Evolutionary conservation across 2,113 vertebrate species (phyloP), one percentile per base, ranked within the genome.

Genomic region (Antechinus stuartii): DNA sequence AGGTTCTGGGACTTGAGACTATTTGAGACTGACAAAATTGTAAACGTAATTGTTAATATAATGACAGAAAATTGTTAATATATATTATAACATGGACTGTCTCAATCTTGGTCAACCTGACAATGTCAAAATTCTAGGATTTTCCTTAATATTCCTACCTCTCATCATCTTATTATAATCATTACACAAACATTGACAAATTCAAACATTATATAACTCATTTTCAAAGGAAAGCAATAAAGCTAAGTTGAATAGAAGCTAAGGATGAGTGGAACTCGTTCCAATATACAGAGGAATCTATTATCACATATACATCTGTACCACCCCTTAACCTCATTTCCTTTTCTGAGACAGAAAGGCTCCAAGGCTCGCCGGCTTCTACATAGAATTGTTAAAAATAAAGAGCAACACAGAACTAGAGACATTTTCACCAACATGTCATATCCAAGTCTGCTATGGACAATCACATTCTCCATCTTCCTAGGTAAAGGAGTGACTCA

Each of bases 311-410:
- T 84, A 84, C n/a, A 42, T 42, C 6, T 84, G n/a, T 42, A 84
- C 68, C 68, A 84, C 68, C 68, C 61, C 68, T 2, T 76, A 46
- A n/a, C 76, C 47, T 47, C 42, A 50, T 56, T 96, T 98, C 92
- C 94, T 52, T 11, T 24, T 54, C 68, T 11, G 11, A 24, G 22
- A 56, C 16, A 84, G 35, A 84, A 27, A 52, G 1, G 90, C 24
- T 30, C 10, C 42, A 25, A 25, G 35, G 57, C 89, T 9, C 19
- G 0, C 42, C 30, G 30, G 50, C 61, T 56, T 95, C 27, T 4
- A 0, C 52, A 10, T 35, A 1, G 47, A 1, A 23, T 25, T 16
- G 3, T 42, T 0, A 22, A 24, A 2, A 3, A 27, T 55, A 52
- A 42, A 84, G n/a, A 93, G 24, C 12, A 84, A 42, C 16, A 84